Evolutionary conservation across 2,797 vertebrate species (phyloP), one percentile per base, ranked within the genome.

Genomic region (Anas capensis): DNA sequence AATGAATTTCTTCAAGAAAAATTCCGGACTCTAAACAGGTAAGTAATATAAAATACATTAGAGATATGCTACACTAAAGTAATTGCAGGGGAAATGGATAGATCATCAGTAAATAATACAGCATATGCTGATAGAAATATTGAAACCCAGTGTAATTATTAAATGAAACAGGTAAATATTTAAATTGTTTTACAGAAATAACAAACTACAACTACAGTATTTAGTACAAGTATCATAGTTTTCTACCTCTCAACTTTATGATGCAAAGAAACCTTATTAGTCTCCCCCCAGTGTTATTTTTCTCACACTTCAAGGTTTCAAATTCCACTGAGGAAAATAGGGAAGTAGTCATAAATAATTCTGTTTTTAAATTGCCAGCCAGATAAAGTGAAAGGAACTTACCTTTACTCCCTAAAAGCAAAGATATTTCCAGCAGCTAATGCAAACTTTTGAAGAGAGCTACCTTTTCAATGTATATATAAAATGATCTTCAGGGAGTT

Each of bases 281-380:
- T 49, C 14, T 7, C 27, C 13, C 2, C 1, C n/a, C 53, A 48
- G 8, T 40, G 20, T 76, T 69, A 58, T 15, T 86, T 31, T 73
- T 85, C 86, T 83, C n/a, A 42, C 64, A 14, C 16, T 75, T 90
- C 42, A 72, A 72, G 36, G 21, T 84, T 92, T 86, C 94, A 31
- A 73, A 29, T 77, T 91, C n/a, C 53, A 58, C 5, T 68, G 49
- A 70, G 68, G 29, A 91, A 91, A 76, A 87, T 3, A 86, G 16
- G 5, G 65, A 91, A 69, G 19, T 8, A 86, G 33, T 79, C 6
- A 81, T 82, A 93, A 88, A 95, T 95, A 88, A 95, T 90, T 92
- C 61, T 93, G 36, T 3, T 82, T 90, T 64, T 82, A 77, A 53
- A 64, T 60, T 96, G 58, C 65, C 56, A 86, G 19, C 6, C 14